phyloP scores from a whole-genome alignment of 2,797 vertebrate species.

The Gouania willdenowi region DNA sequence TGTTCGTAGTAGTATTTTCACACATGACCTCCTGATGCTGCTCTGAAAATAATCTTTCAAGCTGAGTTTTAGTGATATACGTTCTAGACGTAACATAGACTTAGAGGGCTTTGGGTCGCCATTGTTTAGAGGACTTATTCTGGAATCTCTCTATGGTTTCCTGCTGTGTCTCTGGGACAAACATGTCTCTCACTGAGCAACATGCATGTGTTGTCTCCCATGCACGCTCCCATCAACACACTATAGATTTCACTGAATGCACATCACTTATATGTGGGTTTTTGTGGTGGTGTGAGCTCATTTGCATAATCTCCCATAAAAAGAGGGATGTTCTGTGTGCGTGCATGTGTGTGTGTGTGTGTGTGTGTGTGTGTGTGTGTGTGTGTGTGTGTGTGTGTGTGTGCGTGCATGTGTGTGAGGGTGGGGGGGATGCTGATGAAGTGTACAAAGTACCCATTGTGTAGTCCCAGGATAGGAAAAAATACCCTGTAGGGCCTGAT shows the following conservation, averaged over 20 bases:
- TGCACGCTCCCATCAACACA: conserved; percentile 37
- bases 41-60: too few relatives aligned
- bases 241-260: conserved; percentile 56
- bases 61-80: too few relatives aligned
- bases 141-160: not conserved
- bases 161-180: conserved; percentile 33
- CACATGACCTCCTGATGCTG: too few relatives aligned
- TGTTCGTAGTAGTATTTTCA: too few relatives aligned
- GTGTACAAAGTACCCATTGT: conserved; percentile 72
- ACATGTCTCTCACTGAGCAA: conserved; percentile 33
- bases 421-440: conserved; percentile 34
- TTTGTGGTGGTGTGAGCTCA: conserved; percentile 45
- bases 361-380: too few relatives aligned
- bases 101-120: too few relatives aligned
- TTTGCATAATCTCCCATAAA: conserved; percentile 77
- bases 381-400: conserved; percentile 2
- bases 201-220: conserved; percentile 45
- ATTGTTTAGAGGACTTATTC: conserved; percentile 6
- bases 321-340: conserved; percentile 71
- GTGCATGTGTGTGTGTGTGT: too few relatives aligned
- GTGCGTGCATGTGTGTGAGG: conserved; percentile 41
- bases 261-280: conserved; percentile 62
- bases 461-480: conserved; percentile 57
- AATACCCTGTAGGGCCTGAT: conserved; percentile 61
- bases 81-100: too few relatives aligned